Conservation (phyloP, 1,140 invertebrate genomes). For the Lutraria rhynchaena region DNA sequence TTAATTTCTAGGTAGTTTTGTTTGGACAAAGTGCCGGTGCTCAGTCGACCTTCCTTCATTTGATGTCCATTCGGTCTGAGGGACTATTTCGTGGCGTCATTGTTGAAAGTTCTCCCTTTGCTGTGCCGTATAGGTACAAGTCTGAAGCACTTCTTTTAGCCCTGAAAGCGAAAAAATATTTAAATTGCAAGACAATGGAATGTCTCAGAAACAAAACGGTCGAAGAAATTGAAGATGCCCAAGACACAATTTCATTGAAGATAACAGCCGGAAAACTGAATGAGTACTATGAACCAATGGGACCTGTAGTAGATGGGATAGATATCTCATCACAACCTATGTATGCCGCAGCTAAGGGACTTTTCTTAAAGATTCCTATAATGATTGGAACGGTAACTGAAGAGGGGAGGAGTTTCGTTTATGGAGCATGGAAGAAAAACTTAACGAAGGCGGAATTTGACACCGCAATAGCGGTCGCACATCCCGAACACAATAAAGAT, state of each 20-base stretch:
- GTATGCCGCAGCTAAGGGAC: constrained; percentile 34
- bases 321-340: constrained; percentile 49
- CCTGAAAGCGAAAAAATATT: not conserved
- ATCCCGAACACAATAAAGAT: constrained; percentile 29
- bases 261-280: constrained; percentile 63
- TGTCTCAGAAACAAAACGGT: constrained; percentile 35
- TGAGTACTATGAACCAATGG: constrained; percentile 69
- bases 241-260: constrained; percentile 37
- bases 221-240: constrained; percentile 45
- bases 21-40: constrained; percentile 76
- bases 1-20: constrained; percentile 69
- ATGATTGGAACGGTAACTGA: constrained; percentile 65
- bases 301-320: constrained; percentile 64
- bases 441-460: constrained; percentile 15
- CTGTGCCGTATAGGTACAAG: constrained; percentile 65
- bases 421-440: constrained; percentile 56
- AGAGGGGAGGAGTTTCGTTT: constrained; percentile 66
- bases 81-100: constrained; percentile 62
- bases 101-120: constrained; percentile 65
- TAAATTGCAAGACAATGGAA: constrained; percentile 20
- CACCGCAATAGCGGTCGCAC: not conserved
- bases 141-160: constrained; percentile 60
- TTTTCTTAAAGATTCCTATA: constrained; percentile 62
- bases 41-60: constrained; percentile 64
- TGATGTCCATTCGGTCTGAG: constrained; percentile 57